Evolutionary conservation across 2,113 vertebrate species (phyloP).

Genomic region (Perognathus longimembris): DNA sequence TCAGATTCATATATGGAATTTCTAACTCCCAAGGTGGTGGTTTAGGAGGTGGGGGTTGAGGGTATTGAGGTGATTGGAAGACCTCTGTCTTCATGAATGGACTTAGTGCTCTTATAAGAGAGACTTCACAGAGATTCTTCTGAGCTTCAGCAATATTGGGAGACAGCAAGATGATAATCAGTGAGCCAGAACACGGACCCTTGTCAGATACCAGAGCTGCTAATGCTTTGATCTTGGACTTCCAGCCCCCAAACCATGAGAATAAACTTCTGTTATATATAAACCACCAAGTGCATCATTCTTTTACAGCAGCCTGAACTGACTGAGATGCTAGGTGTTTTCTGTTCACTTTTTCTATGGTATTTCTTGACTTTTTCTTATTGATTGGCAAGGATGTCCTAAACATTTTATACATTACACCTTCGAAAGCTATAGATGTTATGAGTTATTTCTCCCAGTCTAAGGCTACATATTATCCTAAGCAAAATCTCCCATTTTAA

Average conservation of each 20-base stretch:
- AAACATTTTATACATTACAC: background rate
- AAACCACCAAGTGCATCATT: no score
- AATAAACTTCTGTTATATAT: background rate
- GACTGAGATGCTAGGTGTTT: background rate
- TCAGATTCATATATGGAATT: background rate
- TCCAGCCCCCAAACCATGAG: background rate
- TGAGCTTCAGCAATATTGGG: background rate
- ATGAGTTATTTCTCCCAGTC: background rate
- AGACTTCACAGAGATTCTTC: background rate
- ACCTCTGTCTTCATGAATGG: background rate
- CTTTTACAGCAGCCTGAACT: no score
- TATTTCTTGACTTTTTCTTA: background rate
- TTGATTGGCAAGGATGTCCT: background rate
- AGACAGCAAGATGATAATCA: background rate
- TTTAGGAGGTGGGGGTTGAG: background rate
- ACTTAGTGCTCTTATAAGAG: background rate
- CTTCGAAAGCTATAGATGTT: background rate
- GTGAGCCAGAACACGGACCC: background rate
- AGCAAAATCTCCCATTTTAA: background rate
- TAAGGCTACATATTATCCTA: background rate
- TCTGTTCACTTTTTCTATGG: background rate
- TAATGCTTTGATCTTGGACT: no score
- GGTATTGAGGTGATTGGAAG: background rate
- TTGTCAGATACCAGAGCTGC: background rate
- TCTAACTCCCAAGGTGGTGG: background rate